Base-by-base conservation (phyloP, 2,888 invertebrate species). In the Scaptomyza reducta region DNA sequence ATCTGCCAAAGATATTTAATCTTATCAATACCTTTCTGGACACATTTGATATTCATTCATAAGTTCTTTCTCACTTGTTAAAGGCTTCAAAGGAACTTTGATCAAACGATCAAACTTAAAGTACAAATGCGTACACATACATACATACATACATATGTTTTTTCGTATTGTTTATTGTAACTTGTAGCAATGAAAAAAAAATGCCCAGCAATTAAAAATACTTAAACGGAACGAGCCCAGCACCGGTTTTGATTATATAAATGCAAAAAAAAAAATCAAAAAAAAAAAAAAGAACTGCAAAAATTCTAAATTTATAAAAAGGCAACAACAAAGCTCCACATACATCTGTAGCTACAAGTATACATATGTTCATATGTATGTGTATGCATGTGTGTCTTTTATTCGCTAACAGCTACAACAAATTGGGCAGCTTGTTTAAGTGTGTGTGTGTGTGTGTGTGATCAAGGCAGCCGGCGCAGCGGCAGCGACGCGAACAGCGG, bases 251-350 rank as follows among this genome's bases (percentile, higher is more conserved):
- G 75, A 81, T 86, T 87, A 86, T 83, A 87, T 86, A 87, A 86
- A 80, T 80, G 81, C 66, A 76, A 64, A 68, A 72, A 67, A 14
- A 38, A 14, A 76, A 64, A 68, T 69, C 65, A 14, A 38, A 14
- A 38, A 72, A 63, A 67, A 14, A 38, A 38, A 38, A 72, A 65
- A 64, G 74, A 73, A 64, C 59, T 88, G 87, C 87, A 83, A 84
- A 83, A 88, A 80, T 87, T 81, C 83, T 83, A 83, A 83, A 86
- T 83, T 83, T 88, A 88, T 86, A 88, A 79, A 81, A 86, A 72
- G 70, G 59, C 88, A 86, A 77, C 70, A 88, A 78, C 79, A 76
- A 78, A 80, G 70, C 79, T 74, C 64, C 81, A 73, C 53, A 70
- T 63, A 70, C 55, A 67, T 46, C 14, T 60, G 55, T 64, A 68